Evolutionary conservation across 2,888 invertebrate species (phyloP), one percentile per base, ranked within the genome.

Genomic region (Thereva nobilitata): DNA sequence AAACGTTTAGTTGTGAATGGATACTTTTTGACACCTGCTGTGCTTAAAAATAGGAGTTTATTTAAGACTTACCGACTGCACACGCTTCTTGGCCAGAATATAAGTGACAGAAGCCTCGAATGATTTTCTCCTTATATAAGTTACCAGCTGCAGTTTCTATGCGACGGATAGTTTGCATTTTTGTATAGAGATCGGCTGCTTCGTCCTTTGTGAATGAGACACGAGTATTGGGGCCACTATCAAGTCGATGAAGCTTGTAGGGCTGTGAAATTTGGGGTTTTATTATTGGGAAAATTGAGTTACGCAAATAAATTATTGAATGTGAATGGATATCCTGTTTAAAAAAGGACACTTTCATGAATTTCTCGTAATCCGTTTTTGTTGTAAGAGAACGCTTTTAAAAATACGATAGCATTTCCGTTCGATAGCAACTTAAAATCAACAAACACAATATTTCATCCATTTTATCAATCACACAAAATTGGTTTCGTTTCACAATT

Each of bases 31-130:
- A 23, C 7, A 45, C 12, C 3, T 6, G 12, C 9, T 9, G n/a
- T n/a, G 5, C 2, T 10, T 49, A 9, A 12, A 10, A 4, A 49
- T 5, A 5, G 7, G 8, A 2, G n/a, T 49, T 49, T 49, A 55
- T 4, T 8, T 34, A 12, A 9, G 6, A 71, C 74, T 66, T 69
- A 75, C 76, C 78, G 7, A 80, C 79, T 61, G 79, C 79, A 71
- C 78, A 80, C 74, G 90, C 92, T 83, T 94, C 81, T 68, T 81
- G 94, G 53, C 98, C 98, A 69, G 96, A 95, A 81, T 98, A 99
- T 71, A 99, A 86, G 82, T 99, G 98, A 77, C 98, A 98, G 82
- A 99, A 99, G 6, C 98, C 98, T 74, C 98, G 85, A 72, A 99
- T 90, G 72, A 90, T 88, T 83, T 98, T 98, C 78, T 97, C 96